Conservation (phyloP, 1,140 invertebrate species). For the Prorops nasuta region DNA sequence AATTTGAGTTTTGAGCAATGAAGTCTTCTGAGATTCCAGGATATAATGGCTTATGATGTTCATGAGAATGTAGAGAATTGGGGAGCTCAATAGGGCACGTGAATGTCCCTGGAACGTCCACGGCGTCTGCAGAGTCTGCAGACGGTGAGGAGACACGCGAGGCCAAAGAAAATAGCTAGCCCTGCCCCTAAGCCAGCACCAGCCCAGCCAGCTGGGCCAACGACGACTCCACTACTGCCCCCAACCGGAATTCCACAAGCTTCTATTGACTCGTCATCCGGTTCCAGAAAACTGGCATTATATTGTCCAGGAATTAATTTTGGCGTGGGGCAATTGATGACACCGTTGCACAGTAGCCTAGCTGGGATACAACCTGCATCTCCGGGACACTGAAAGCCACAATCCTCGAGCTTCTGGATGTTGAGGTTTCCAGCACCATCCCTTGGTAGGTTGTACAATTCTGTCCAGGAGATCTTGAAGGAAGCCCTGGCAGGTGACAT, state of each 20-base stretch:
- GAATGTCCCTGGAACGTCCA: constrained; percentile 47
- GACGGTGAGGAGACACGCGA: constrained; percentile 49
- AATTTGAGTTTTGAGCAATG: no score
- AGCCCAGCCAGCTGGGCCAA: constrained; percentile 47
- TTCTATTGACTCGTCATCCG: constrained; percentile 49
- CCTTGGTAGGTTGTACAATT: constrained; percentile 80
- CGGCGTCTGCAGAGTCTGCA: constrained; percentile 55
- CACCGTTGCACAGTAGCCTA: constrained; percentile 80
- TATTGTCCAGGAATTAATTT: constrained; percentile 31
- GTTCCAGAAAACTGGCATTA: constrained; percentile 32
- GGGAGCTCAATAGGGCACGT: constrained; percentile 54
- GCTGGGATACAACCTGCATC: constrained; percentile 79
- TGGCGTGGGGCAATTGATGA: constrained; percentile 79
- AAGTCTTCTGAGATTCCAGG: no score
- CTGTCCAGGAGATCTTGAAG: constrained; percentile 87
- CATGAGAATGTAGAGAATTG: no score
- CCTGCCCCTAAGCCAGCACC: constrained; percentile 50
- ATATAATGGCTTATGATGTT: no score
- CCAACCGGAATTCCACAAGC: constrained; percentile 45
- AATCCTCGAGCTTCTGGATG: constrained; percentile 66
- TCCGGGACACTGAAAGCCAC: constrained; percentile 82
- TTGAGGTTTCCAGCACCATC: constrained; percentile 78
- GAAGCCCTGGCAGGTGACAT: constrained; percentile 76
- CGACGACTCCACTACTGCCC: constrained; percentile 33
- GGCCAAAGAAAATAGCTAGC: constrained; percentile 48